Evolutionary conservation across 2,888 invertebrate genomes (phyloP), one percentile per base, ranked within the genome.

Genomic region (Perdita meconis): DNA sequence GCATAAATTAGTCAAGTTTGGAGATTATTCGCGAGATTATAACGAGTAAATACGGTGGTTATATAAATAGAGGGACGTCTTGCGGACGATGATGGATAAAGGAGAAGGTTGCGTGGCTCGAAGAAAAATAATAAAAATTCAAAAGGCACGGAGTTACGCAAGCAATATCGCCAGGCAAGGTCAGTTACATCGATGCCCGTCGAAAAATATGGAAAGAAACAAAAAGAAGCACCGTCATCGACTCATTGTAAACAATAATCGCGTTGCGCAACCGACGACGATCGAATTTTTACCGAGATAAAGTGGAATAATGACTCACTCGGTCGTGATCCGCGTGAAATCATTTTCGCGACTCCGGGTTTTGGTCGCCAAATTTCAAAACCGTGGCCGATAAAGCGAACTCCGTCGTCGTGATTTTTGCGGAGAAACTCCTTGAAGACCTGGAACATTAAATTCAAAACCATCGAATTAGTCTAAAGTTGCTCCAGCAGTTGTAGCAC

Each of bases 131-230:
- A 13, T 16, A 19, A 56, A 55, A 36, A 13, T 19, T 19, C 2
- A 22, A 47, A 19, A 1, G 40, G n/a, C 26, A 38, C 6, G 26
- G 2, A 19, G n/a, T 80, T 80, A 72, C 57, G 67, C 72, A 77
- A 77, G 56, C 42, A 42, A 44, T 66, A 65, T 53, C 42, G 51
- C 38, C 13, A 5, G 5, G 70, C 78, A 80, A 80, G 80, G 80
- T 80, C 74, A 80, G 80, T 80, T 80, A 80, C 80, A 80, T 70
- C 64, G 64, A 13, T 16, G 26, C 30, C 8, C 36, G 30, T 42
- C 64, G 57, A 72, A 68, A 30, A 79, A 65, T 71, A 57, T 47
- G 44, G 22, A 26, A 53, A 47, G 22, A 30, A 19, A 16, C 5
- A 60, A 60, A 56, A 75, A 60, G 22, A 42, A n/a, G 53, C 66